Evolutionary conservation across 2,888 invertebrate species (phyloP), one percentile per base, ranked within the genome.

Genomic region (Leptothorax acervorum): DNA sequence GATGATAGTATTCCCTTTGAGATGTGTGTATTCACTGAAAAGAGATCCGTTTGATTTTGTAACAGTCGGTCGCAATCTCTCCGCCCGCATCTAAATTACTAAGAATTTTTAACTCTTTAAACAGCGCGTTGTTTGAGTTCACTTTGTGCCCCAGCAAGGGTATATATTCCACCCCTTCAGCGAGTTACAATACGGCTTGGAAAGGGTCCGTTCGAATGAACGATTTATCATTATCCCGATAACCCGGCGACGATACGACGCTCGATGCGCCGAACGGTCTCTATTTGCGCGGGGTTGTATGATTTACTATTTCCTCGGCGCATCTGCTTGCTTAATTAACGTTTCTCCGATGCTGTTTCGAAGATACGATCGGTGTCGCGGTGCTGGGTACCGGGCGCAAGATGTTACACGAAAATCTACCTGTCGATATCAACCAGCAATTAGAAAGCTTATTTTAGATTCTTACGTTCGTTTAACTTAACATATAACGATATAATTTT

Each of bases 181-280:
- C 90, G 90, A 87, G 92, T 93, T 92, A 91, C 89, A 91, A 86
- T 86, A 83, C 84, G 84, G 81, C 85, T 84, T 86, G 87, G 86
- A 86, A 87, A 88, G 89, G 86, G 85, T 63, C 74, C 79, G 71
- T 62, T 85, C 86, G 79, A 85, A 87, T 87, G 85, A 84, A 88
- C 94, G 94, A 94, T 94, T 94, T 94, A 94, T 93, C 93, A 92
- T 92, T 91, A 90, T 88, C 87, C 86, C 91, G 94, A 94, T 94
- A 94, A 93, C 91, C 91, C 87, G 75, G 75, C 85, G 78, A 87
- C 91, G 93, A 94, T 94, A 94, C 90, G 92, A 90, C 85, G 87
- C 88, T 86, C 90, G 89, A 91, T 90, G 84, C 90, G 88, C 89
- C 89, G 86, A 92, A 91, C 83, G 88, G 85, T 79, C 79, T 90